A percentile compares a stretch with the other conserved stretches of the same genome.
Conservation (phyloP, 2,113 vertebrate genomes). For the Micromys minutus region DNA sequence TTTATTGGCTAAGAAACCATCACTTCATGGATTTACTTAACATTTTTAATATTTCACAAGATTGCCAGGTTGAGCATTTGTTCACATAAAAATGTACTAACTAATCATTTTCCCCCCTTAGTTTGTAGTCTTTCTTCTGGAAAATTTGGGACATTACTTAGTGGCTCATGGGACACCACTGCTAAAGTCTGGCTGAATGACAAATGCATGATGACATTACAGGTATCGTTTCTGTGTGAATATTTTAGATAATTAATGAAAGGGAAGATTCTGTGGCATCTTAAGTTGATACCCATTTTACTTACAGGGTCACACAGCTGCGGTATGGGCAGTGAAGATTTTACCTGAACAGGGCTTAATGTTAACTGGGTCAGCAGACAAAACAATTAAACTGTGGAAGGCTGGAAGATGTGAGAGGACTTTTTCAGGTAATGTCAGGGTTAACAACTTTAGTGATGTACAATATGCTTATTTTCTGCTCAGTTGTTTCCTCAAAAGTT, state of each 20-base stretch:
- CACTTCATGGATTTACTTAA: constrained; percentile 35
- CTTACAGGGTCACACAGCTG: constrained; percentile 93
- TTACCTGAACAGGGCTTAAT: constrained; percentile 97
- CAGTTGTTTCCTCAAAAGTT: neutral
- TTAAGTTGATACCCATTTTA: constrained; percentile 53
- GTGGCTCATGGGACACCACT: constrained; percentile 98
- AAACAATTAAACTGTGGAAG: constrained; percentile 98
- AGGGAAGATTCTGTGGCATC: constrained; percentile 3
- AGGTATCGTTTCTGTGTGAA: constrained; percentile 86
- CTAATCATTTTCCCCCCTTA: constrained; percentile 76
- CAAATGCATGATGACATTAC: constrained; percentile 98
- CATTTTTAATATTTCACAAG: constrained; percentile 21
- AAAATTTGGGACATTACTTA: constrained; percentile 97
- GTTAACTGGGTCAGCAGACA: constrained; percentile 98
- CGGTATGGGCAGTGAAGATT: constrained; percentile 97
- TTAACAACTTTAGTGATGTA: constrained; percentile 30
- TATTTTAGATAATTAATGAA: constrained; percentile 53
- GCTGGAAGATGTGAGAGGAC: constrained; percentile 96
- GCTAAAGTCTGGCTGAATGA: constrained; percentile 98
- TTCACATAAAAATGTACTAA: constrained; percentile 45
- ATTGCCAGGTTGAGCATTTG: constrained; percentile 14
- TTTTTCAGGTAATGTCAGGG: constrained; percentile 88
- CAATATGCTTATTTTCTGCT: neutral
- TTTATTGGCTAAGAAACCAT: neutral
- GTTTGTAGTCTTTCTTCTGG: constrained; percentile 97